Percentiles rank a stretch among this genome's conserved stretches.
Conservation (phyloP, 2,888 invertebrate genomes). For the Xanthia togata region DNA sequence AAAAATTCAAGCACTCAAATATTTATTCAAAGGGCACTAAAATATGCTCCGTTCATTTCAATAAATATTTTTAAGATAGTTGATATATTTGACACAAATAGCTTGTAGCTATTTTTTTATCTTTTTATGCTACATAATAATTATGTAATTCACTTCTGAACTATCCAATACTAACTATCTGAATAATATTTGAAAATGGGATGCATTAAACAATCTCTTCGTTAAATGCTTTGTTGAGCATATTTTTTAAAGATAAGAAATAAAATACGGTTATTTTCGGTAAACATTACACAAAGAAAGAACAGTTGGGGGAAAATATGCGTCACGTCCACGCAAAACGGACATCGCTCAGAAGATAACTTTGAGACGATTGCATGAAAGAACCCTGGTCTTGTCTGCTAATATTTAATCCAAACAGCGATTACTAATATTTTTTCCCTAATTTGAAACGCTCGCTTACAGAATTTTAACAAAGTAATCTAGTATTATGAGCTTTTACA, state of each 20-base stretch:
- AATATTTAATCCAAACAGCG: neutral
- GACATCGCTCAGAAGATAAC: too few relatives aligned
- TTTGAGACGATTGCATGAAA: neutral
- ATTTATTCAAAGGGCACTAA: neutral
- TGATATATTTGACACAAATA: too few relatives aligned
- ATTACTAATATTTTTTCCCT: neutral
- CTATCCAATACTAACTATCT: too few relatives aligned
- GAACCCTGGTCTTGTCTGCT: neutral
- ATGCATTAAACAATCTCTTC: neutral
- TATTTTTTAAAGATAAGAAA: neutral
- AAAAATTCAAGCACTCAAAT: neutral
- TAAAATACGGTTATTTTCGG: too few relatives aligned
- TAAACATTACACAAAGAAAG: too few relatives aligned
- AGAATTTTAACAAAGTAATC: neutral
- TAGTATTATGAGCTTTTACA: conserved; percentile 2
- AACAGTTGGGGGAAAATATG: too few relatives aligned
- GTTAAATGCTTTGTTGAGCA: neutral
- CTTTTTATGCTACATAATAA: too few relatives aligned
- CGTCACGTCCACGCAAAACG: too few relatives aligned
- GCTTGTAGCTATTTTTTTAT: too few relatives aligned
- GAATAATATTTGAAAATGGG: neutral
- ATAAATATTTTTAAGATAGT: too few relatives aligned
- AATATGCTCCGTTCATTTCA: too few relatives aligned
- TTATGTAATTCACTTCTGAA: too few relatives aligned
- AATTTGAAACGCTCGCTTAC: neutral